phyloP scores from a whole-genome alignment of 2,113 vertebrate species.

The Struthidea cinerea region DNA sequence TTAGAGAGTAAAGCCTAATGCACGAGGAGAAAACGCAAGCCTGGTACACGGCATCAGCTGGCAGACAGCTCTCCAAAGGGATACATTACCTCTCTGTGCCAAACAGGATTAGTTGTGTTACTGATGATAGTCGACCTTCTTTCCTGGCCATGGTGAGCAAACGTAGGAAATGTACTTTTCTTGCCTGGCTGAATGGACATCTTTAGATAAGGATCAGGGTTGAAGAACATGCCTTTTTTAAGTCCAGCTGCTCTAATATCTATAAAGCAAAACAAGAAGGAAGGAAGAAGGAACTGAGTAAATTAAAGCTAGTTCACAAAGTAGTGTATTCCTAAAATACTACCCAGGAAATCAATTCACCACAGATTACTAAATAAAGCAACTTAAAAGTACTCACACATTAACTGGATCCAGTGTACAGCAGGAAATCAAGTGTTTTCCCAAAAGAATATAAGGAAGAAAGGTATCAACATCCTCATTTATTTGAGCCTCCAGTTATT shows the following conservation, averaged over 20 bases:
- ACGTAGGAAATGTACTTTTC: slow-evolving; percentile 92
- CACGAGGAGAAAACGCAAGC: not conserved
- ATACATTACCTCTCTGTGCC: slow-evolving; percentile 91
- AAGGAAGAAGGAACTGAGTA: not conserved
- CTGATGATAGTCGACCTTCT: slow-evolving; percentile 92
- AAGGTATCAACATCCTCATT: not conserved
- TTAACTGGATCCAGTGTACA: not conserved
- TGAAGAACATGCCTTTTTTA: slow-evolving; percentile 99
- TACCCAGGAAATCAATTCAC: not conserved
- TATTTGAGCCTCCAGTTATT: not conserved
- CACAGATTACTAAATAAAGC: not conserved
- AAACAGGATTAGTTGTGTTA: slow-evolving; percentile 95
- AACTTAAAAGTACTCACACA: not conserved
- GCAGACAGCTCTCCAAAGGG: not conserved
- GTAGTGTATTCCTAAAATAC: not conserved
- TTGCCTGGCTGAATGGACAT: slow-evolving; percentile 99
- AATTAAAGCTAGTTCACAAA: slow-evolving; percentile 27
- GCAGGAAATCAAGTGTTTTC: not conserved
- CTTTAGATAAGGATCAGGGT: slow-evolving; percentile 97
- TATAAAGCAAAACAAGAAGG: slow-evolving; percentile 57
- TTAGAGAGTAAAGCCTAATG: not conserved
- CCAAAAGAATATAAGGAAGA: not conserved
- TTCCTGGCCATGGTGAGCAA: slow-evolving; percentile 96
- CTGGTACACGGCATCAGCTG: not conserved
- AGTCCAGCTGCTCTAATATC: slow-evolving; percentile 91